Evolutionary conservation across 2,888 invertebrate species (phyloP).

Genomic region (Dorcus parallelipipedus): DNA sequence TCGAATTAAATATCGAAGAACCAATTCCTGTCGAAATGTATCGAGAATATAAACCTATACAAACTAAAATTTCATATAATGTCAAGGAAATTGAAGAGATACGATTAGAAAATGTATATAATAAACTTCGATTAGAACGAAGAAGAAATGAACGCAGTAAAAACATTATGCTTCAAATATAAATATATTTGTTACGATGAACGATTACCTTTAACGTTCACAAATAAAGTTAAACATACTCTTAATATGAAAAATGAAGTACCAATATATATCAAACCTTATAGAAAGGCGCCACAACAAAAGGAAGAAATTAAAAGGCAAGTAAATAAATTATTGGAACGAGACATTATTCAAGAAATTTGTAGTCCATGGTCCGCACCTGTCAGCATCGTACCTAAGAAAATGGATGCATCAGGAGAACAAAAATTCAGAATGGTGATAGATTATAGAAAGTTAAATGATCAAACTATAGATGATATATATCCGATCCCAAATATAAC

Average conservation of each 20-base stretch:
- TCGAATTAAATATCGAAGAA: too few relatives aligned
- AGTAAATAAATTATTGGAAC: slow-evolving; percentile 23
- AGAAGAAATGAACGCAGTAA: too few relatives aligned
- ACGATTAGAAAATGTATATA: too few relatives aligned
- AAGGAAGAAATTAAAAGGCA: slow-evolving; percentile 27
- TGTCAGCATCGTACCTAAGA: slow-evolving; percentile 32
- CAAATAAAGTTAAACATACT: slow-evolving; percentile 26
- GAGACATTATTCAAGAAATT: slow-evolving; percentile 24
- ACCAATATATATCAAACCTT: slow-evolving; percentile 25
- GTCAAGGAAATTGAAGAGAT: too few relatives aligned
- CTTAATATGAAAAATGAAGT: slow-evolving; percentile 22
- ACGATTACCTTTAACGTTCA: slow-evolving; percentile 15
- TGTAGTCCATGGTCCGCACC: slow-evolving; percentile 27
- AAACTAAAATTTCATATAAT: too few relatives aligned
- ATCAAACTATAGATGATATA: slow-evolving; percentile 30
- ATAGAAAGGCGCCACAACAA: slow-evolving; percentile 30
- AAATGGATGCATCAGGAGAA: slow-evolving; percentile 6
- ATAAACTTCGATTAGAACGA: too few relatives aligned
- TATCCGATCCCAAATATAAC: too few relatives aligned
- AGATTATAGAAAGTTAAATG: slow-evolving; percentile 29
- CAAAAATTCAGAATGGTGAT: slow-evolving; percentile 26
- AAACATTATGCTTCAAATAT: background rate
- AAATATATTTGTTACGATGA: background rate
- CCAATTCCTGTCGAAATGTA: too few relatives aligned
- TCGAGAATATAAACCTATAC: too few relatives aligned